A percentile compares a stretch with the other conserved stretches of the same genome.
These are phyloP conservation scores for Zosterops lateralis DNA, from an alignment of 2,113 vertebrate species.

Conservation along the genomic window DNA sequence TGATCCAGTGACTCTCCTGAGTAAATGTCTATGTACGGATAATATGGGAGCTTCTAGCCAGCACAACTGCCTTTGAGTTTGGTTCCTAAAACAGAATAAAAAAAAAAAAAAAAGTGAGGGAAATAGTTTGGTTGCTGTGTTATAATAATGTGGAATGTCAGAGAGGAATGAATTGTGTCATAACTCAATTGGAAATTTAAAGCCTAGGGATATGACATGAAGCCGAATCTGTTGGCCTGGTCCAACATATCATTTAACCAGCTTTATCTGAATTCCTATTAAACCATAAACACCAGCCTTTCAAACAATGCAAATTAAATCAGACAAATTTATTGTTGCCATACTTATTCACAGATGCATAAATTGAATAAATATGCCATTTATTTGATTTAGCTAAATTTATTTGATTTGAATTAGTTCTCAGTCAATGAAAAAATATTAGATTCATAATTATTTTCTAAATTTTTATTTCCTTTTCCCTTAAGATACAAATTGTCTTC, in stretches of 20 bases:
- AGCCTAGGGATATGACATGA: neutral
- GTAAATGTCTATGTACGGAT: fast-evolving
- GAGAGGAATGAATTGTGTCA: neutral
- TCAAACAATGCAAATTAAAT: neutral
- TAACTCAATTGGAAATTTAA: neutral
- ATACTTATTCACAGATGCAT: neutral
- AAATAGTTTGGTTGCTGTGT: neutral
- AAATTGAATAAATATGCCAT: neutral
- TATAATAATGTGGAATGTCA: neutral
- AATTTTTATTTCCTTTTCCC: neutral
- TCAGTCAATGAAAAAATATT: neutral
- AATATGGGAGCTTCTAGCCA: neutral
- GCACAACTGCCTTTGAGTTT: neutral
- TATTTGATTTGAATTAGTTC: neutral
- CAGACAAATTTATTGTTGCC: neutral
- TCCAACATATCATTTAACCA: neutral
- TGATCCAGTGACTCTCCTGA: neutral
- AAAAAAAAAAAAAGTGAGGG: neutral
- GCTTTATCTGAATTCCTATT: neutral
- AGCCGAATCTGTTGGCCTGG: neutral
- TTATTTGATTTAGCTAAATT: neutral
- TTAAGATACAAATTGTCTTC: neutral
- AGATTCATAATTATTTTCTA: neutral
- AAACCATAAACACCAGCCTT: neutral
- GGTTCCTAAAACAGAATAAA: neutral